Evolutionary conservation across 2,113 vertebrate species (phyloP).

Genomic region (Rhadina sibilatrix): DNA sequence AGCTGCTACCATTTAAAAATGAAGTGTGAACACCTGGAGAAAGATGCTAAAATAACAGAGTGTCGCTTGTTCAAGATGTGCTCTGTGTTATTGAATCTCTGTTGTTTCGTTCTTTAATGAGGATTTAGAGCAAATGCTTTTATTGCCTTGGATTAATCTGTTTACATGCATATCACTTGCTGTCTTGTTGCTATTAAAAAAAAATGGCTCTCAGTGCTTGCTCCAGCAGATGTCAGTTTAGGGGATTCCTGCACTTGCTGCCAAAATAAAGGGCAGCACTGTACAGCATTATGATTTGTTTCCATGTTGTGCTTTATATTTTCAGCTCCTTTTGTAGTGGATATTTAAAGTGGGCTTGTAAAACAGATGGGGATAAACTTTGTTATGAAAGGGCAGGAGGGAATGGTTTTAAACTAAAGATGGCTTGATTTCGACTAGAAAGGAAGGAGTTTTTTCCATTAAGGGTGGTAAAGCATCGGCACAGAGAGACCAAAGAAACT

Average conservation of each 20-base stretch:
- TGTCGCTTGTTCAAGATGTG: background rate
- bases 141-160: background rate
- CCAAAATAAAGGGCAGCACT: background rate
- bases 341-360: background rate
- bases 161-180: background rate
- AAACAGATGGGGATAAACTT: background rate
- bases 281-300: background rate
- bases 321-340: background rate
- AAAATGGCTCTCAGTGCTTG: background rate
- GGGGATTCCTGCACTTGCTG: background rate
- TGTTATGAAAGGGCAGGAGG: background rate
- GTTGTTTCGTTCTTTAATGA: background rate
- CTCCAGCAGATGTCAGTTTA: background rate
- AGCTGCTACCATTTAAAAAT: background rate
- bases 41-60: background rate
- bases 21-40: background rate
- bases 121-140: background rate
- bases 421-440: background rate
- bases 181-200: background rate
- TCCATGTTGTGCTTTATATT: background rate
- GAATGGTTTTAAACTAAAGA: background rate
- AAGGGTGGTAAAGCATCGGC: rapidly evolving
- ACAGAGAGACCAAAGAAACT: background rate
- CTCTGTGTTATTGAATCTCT: rapidly evolving
- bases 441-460: background rate